Evolutionary conservation across 2,888 invertebrate species (phyloP).

Genomic region (Nasonia oneida): DNA sequence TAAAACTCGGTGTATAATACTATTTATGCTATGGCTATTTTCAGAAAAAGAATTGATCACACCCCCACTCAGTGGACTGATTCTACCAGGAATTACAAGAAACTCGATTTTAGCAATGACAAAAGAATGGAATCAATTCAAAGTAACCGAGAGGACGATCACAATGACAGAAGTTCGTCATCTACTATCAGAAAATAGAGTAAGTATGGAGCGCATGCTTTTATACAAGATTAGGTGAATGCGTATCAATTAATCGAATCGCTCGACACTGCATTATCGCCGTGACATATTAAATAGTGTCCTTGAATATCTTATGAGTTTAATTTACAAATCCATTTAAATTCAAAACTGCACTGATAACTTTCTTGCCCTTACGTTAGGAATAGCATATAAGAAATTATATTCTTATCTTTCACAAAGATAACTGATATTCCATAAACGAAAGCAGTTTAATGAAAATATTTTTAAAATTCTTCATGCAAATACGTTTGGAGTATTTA

Average conservation of each 20-base stretch:
- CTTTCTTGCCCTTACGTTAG: constrained; percentile 40
- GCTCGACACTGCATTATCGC: constrained; percentile 37
- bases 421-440: background rate
- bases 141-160: constrained; percentile 89
- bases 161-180: constrained; percentile 91
- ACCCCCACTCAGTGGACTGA: constrained; percentile 95
- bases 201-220: constrained; percentile 80
- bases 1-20: background rate
- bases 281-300: constrained; percentile 46
- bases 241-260: constrained; percentile 10
- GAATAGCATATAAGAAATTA: background rate
- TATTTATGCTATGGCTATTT: constrained; percentile 63
- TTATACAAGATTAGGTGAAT: constrained; percentile 37
- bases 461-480: background rate
- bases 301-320: constrained; percentile 24
- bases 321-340: background rate
- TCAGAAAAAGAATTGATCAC: constrained; percentile 95
- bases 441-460: background rate
- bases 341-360: constrained; percentile 28
- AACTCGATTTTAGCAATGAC: constrained; percentile 91
- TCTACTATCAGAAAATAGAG: constrained; percentile 89
- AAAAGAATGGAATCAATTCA: constrained; percentile 91
- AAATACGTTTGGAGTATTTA: background rate
- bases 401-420: constrained; percentile 9
- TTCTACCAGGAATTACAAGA: constrained; percentile 96